These are phyloP conservation scores for Luscinia megarhynchos DNA, from an alignment of 2,797 vertebrate genomes.

Conservation along the genomic window DNA sequence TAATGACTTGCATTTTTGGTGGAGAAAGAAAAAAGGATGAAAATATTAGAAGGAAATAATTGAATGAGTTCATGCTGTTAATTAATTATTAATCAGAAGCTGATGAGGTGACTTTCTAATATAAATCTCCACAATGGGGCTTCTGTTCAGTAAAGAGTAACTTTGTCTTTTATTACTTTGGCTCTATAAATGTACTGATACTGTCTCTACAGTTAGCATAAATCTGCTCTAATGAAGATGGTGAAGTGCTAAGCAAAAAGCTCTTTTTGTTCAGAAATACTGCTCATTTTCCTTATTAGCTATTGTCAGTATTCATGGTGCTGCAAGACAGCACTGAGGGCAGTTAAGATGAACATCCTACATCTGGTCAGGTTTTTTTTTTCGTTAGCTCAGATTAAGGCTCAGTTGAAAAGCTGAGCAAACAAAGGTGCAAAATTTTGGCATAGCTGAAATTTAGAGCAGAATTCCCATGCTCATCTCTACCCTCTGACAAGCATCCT, in stretches of 20 bases:
- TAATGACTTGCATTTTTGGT: background rate
- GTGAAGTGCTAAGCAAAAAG: background rate
- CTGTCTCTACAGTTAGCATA: background rate
- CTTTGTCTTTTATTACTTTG: conserved; percentile 2
- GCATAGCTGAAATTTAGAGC: background rate
- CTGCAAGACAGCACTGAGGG: background rate
- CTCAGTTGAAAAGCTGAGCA: background rate
- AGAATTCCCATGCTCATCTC: background rate
- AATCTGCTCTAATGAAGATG: background rate
- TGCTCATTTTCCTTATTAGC: background rate
- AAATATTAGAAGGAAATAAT: background rate
- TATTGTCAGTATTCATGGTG: background rate
- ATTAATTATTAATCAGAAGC: conserved; percentile 19
- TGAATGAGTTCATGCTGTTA: background rate
- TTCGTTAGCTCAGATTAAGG: background rate
- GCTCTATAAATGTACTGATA: background rate
- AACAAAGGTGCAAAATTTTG: background rate
- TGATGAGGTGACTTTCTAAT: background rate
- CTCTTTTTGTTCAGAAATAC: background rate
- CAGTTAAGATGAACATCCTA: background rate
- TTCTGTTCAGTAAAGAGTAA: background rate
- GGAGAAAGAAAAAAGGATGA: background rate
- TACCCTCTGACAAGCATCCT: background rate
- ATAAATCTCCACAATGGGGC: background rate
- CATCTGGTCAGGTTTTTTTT: background rate